A percentile compares a stretch with the other conserved stretches of the same genome.
Evolutionary conservation across 2,888 invertebrate genomes (phyloP).

Genomic region (Heliconius charithonia): DNA sequence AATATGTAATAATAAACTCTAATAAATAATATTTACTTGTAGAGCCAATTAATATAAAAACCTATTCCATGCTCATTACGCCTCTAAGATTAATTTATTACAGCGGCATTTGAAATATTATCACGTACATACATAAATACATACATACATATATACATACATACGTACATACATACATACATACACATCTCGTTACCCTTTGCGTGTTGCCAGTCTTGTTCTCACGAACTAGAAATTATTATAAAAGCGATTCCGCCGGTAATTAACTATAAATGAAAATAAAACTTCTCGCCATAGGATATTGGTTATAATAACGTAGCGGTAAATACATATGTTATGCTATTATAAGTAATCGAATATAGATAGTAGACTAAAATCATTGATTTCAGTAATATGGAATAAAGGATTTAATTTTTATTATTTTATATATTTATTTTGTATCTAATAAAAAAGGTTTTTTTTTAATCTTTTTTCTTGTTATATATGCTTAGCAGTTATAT

Average conservation of each 20-base stretch:
- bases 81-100: constrained; percentile 37
- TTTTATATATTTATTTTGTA: background rate
- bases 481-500: too few relatives aligned
- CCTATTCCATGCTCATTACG: constrained; percentile 34
- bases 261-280: constrained; percentile 32
- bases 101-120: constrained; percentile 40
- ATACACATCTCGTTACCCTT: constrained; percentile 40
- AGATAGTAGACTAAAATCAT: too few relatives aligned
- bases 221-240: constrained; percentile 40
- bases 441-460: too few relatives aligned
- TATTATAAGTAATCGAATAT: background rate
- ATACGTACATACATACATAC: constrained; percentile 22
- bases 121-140: constrained; percentile 30
- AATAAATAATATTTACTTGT: background rate
- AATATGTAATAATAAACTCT: too few relatives aligned
- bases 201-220: constrained; percentile 42
- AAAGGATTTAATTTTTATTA: too few relatives aligned
- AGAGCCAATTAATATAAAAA: constrained; percentile 2
- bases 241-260: constrained; percentile 33
- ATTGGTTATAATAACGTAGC: constrained; percentile 33
- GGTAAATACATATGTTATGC: background rate
- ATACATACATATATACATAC: constrained; percentile 36
- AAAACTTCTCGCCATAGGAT: constrained; percentile 33
- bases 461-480: too few relatives aligned
- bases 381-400: too few relatives aligned